Evolutionary conservation across 2,888 invertebrate genomes (phyloP), one percentile per base, ranked within the genome.

Genomic region (Agrotis ipsilon): DNA sequence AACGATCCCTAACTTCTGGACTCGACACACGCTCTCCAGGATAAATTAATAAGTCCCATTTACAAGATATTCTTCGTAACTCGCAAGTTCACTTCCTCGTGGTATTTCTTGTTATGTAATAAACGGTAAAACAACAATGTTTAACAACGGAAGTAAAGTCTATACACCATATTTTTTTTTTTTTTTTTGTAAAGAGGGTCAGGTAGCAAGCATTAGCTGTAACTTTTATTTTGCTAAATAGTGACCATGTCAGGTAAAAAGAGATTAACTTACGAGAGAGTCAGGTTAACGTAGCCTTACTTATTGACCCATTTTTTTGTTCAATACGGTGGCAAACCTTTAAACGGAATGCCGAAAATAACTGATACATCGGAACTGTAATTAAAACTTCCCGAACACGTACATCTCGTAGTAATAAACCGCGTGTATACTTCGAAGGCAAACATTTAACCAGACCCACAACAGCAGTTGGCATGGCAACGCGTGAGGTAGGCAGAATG

Each of bases 401-500:
- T 46, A 52, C 24, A 19, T 49, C 6, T 16, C 11, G 39, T 21
- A 16, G 52, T 58, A 65, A 72, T 58, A 64, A 63, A 66, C 27
- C 24, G n/a, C 24, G 16, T 43, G 49, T 54, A 39, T 61, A 63
- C 49, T 66, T 24, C 27, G 48, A 65, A 69, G 51, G 21, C 32
- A 55, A 82, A 82, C 61, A 59, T 32, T 63, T 48, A 16, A 52
- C 27, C 39, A 48, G 52, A 55, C 58, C 46, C 49, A 70, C n/a
- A n/a, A n/a, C n/a, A 49, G 3, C n/a, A 57, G 83, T 71, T 63
- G 60, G 73, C 61, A 78, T 78, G 51, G 61, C 58, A 68, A 68
- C 75, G 59, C 49, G 46, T 73, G 67, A 72, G 65, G 51, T 52
- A 59, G 59, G 21, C 79, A 74, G 64, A 72, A 57, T 82, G 83